Conservation (phyloP, 1,140 invertebrate genomes). For the Doryteuthis pealeii region DNA sequence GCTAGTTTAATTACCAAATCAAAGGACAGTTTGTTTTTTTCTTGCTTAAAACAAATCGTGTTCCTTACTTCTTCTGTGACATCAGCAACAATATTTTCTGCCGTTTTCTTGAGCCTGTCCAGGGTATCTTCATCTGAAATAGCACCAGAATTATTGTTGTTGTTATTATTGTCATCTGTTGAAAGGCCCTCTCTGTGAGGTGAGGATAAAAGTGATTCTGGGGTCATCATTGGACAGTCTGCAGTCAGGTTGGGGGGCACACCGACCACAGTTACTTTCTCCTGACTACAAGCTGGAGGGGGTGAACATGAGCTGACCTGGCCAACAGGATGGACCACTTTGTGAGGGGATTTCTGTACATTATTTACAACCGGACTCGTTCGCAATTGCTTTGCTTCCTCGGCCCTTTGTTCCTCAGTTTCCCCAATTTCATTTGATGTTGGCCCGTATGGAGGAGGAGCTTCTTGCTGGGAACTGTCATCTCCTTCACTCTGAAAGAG, state of each 20-base stretch:
- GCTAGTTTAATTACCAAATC: no score
- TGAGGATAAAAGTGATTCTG: background rate
- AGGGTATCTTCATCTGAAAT: constrained; percentile 40
- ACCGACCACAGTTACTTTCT: background rate
- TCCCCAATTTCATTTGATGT: background rate
- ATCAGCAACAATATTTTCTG: constrained; percentile 74
- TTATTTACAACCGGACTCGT: constrained; percentile 7
- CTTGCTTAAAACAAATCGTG: no score
- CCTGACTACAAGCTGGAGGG: background rate
- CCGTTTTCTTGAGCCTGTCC: constrained; percentile 69
- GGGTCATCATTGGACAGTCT: background rate
- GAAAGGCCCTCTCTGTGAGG: no score
- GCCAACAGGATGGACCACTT: background rate
- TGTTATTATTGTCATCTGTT: background rate
- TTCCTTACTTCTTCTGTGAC: constrained; percentile 43
- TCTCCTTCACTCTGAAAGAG: no score
- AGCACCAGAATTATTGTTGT: constrained; percentile 12
- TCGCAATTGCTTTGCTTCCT: background rate
- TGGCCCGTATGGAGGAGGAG: no score
- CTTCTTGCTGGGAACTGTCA: no score
- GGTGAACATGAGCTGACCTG: background rate
- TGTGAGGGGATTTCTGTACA: constrained; percentile 11
- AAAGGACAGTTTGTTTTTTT: no score
- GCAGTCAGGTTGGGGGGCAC: background rate
- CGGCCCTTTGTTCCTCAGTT: background rate